Percentiles rank a stretch among this genome's conserved stretches.
Evolutionary conservation across 2,888 invertebrate genomes (phyloP).

Genomic region (Rhyacophila evoluta): DNA sequence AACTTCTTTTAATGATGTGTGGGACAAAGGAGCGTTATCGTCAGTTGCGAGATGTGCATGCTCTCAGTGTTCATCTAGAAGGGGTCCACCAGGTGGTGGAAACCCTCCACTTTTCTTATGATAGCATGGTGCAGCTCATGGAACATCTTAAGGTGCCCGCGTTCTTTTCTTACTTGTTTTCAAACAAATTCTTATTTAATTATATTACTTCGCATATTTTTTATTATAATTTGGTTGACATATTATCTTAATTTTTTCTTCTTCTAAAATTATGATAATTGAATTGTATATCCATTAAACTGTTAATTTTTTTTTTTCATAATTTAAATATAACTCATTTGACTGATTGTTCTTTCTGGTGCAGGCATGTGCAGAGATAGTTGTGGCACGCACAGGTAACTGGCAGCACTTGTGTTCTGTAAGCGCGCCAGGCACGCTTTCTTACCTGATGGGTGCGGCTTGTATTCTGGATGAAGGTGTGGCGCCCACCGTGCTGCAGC

Average conservation of each 20-base stretch:
- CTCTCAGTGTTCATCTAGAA: constrained; percentile 88
- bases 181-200: too few relatives aligned
- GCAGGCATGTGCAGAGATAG: constrained; percentile 90
- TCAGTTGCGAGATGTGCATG: constrained; percentile 92
- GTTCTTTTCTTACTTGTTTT: neutral
- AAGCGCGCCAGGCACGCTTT: constrained; percentile 78
- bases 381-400: constrained; percentile 89
- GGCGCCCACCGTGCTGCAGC: constrained; percentile 89
- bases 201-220: too few relatives aligned
- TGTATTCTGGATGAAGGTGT: constrained; percentile 92
- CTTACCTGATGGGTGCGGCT: constrained; percentile 87
- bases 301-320: too few relatives aligned
- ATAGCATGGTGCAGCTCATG: constrained; percentile 92
- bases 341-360: too few relatives aligned
- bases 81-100: constrained; percentile 67
- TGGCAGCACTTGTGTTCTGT: constrained; percentile 92
- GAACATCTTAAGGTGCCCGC: constrained; percentile 85
- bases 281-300: too few relatives aligned
- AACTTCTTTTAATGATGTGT: constrained; percentile 90
- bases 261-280: too few relatives aligned
- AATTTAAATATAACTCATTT: too few relatives aligned
- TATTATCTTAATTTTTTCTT: too few relatives aligned
- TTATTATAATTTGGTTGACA: too few relatives aligned
- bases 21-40: constrained; percentile 97
- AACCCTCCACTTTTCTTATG: constrained; percentile 77